Percentiles rank a stretch among this genome's conserved stretches.
Evolutionary conservation across 2,113 vertebrate genomes (phyloP).

Genomic region (Phylloscopus trochiloides): DNA sequence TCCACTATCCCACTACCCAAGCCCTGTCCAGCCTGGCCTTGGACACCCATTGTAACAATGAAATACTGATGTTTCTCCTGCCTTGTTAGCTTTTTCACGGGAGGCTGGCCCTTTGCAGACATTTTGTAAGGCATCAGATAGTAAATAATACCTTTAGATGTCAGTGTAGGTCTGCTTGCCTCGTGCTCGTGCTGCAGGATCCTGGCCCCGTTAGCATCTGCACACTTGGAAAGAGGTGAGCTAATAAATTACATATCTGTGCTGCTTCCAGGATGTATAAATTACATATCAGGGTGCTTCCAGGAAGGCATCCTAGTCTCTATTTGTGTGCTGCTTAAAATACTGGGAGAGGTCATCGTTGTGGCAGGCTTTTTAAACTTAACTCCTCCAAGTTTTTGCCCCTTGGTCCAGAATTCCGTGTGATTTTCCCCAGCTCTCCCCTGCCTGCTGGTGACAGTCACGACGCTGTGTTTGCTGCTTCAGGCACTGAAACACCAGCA

Average conservation of each 20-base stretch:
- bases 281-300: not conserved
- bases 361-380: not conserved
- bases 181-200: not conserved
- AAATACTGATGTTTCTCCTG: not conserved
- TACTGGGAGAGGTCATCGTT: not conserved
- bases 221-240: not conserved
- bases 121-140: rapidly evolving
- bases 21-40: not conserved
- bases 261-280: not conserved
- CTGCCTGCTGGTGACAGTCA: not conserved
- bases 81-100: not conserved
- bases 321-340: not conserved
- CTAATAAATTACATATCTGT: rapidly evolving
- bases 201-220: not conserved
- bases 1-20: not conserved
- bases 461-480: rapidly evolving
- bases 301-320: not conserved
- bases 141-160: not conserved
- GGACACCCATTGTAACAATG: not conserved
- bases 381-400: not conserved
- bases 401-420: rapidly evolving
- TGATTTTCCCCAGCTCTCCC: not conserved
- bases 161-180: not conserved
- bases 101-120: not conserved
- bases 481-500: not conserved